These are phyloP conservation scores for Latheticus oryzae DNA, from an alignment of 2,888 invertebrate genomes.

Conservation along the genomic window DNA sequence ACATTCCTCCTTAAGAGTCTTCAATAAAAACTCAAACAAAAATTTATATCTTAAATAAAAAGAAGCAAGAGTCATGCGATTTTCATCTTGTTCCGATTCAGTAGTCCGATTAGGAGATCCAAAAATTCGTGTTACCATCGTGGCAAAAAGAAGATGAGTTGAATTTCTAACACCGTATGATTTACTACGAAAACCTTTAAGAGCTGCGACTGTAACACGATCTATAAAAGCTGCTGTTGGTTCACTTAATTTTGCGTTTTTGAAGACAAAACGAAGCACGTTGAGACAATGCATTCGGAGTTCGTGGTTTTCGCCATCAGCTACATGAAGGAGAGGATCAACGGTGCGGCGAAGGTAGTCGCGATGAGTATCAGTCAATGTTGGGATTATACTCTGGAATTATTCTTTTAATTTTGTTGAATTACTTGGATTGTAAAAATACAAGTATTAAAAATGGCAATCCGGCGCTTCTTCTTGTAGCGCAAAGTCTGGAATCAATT, in stretches of 20 bases:
- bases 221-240: conserved; percentile 76
- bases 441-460: conserved; percentile 93
- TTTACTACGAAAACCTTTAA: conserved; percentile 78
- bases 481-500: conserved; percentile 71
- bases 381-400: conserved; percentile 79
- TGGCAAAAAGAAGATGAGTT: conserved; percentile 84
- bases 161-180: conserved; percentile 90
- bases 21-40: conserved; percentile 70
- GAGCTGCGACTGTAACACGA: conserved; percentile 77
- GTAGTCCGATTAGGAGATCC: conserved; percentile 80
- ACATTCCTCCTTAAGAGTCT: conserved; percentile 58
- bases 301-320: conserved; percentile 61
- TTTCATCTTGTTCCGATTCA: conserved; percentile 72
- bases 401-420: neutral
- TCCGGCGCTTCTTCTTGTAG: conserved; percentile 93
- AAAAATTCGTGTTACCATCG: conserved; percentile 87
- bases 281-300: conserved; percentile 85
- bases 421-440: too few relatives aligned
- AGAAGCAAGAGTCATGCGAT: conserved; percentile 79
- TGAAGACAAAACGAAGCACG: conserved; percentile 83
- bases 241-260: conserved; percentile 81
- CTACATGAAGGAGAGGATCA: conserved; percentile 67
- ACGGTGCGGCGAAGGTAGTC: conserved; percentile 70
- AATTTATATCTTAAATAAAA: conserved; percentile 82
- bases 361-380: conserved; percentile 69